Base-by-base conservation (phyloP, 2,113 vertebrate species). In the Hiodon alosoides region DNA sequence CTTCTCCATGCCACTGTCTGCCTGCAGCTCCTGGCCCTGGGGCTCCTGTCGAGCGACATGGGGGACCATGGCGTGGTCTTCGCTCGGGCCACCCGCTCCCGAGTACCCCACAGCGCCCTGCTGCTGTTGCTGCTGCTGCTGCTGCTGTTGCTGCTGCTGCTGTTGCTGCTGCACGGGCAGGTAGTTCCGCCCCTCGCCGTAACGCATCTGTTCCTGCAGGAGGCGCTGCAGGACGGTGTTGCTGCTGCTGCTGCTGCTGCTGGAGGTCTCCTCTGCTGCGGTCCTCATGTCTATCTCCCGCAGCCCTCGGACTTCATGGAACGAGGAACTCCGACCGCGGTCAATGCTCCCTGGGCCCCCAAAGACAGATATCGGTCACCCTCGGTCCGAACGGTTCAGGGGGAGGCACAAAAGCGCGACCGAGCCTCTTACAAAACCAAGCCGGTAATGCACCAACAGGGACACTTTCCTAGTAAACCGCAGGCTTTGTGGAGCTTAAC, bases 151-250 rank as follows among this genome's bases (percentile, higher is more conserved):
- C 78, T 93, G 93, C 3, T 79, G 78, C 9, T 80, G 80, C 3
- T 85, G 83, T 0, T 83, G 84, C 52, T 86, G 86, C 76, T 95
- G 94, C 85, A 94, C 89, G 81, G 93, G 93, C 75, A 98, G 93
- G 47, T 97, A 94, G 87, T 93, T 98, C 47, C 96, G 93, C 85
- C 91, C 90, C 79, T 95, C 94, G 79, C 93, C 93, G 91, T 94
- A 95, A 85, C 95, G 93, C 87, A 98, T 96, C 88, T 99, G 96
- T 90, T 99, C 97, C 90, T 99, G 97, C 82, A 99, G 90, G 87
- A 99, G 93, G 77, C 97, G 94, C 85, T 99, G 97, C 81, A 99
- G 90, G 78, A 99, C 97, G 0, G 89, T 87, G 91, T 93, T 85
- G 89, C 86, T 77, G 0, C 94, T 90, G 67, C 92, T 87, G 87